Base-by-base conservation (phyloP, 2,113 vertebrate genomes). In the Nesoenas mayeri region DNA sequence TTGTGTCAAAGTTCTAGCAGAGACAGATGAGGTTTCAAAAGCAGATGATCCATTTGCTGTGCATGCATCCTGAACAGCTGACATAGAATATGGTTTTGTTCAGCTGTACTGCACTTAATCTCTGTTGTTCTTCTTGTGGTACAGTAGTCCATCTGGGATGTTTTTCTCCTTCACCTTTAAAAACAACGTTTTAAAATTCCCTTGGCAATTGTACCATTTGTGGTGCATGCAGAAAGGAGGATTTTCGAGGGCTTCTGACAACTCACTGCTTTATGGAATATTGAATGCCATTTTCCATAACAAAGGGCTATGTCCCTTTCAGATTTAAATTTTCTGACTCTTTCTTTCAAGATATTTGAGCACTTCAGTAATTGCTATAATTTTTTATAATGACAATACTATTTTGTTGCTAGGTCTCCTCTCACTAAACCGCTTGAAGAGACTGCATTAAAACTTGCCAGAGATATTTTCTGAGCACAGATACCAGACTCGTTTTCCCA, bases 121-220 rank as follows among this genome's bases (percentile, higher is more conserved):
- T 50, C 28, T 54, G 19, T 34, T 40, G 4, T 60, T 94, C 22
- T 44, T 83, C 42, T 47, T 29, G 6, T 28, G 12, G 14, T 10
- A 54, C 1, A 0, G 61, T 85, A 0, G 69, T 82, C n/a, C 28
- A 6, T 7, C 21, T 50, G 44, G 15, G 24, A 36, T 32, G 9
- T 48, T 94, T 90, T 88, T 61, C 42, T 50, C 4, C 16, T 62
- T 15, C 15, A 26, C 7, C 13, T 79, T 83, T 77, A 67, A 85
- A 85, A 85, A 61, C 6, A 31, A 17, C 4, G 7, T 31, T 75
- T 77, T n/a, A 65, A 85, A 79, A 85, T 58, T 51, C 17, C 47
- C 20, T 20, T 50, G 36, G 6, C 32, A 88, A 18, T 57, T 20
- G 20, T 38, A 48, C 1, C 1, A 2, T n/a, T 94, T 65, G 7